Base-by-base conservation (phyloP, 2,113 vertebrate genomes). In the Pangasianodon hypophthalmus region DNA sequence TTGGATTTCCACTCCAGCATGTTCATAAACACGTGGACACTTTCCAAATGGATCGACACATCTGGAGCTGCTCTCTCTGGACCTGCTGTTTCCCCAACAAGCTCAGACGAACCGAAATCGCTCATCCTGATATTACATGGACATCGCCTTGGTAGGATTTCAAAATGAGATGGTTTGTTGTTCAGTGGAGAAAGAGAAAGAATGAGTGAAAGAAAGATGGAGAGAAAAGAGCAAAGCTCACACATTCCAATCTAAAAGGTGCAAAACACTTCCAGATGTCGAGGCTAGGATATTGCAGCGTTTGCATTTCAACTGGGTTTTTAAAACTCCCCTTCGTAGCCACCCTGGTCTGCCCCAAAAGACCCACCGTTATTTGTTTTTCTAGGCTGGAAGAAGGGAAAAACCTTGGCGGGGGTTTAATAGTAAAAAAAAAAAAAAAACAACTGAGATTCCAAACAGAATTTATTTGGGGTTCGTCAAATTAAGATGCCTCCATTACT, bases 221-320 rank as follows among this genome's bases (percentile, higher is more conserved):
- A 90, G 26, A 79, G 88, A 81, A 94, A 92, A 89, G 89, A 95
- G 94, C 90, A 86, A 92, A 90, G 90, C 88, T 90, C 88, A 89
- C 89, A 92, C 94, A 96, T 96, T 96, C 95, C 95, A 91, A 93
- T 94, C 93, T 93, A 90, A 95, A 95, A 96, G 94, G 95, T 95
- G 94, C 94, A 95, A 96, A 96, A 94, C 91, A 89, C 93, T 96
- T 96, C 95, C 96, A 96, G 96, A 96, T 96, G 95, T 93, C 90
- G 60, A 92, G 90, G 88, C 91, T 92, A 91, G 92, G 94, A 93
- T 92, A 95, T 90, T 95, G 93, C 94, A 94, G 93, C 82, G 93
- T 93, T 93, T 92, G 94, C 94, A 93, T 91, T 95, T 95, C 87
- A 54, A 90, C 64, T 46, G 60, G 87, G 60, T 82, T 93, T 93